phyloP scores from a whole-genome alignment of 2,113 vertebrate genomes.

The Euleptes europaea region DNA sequence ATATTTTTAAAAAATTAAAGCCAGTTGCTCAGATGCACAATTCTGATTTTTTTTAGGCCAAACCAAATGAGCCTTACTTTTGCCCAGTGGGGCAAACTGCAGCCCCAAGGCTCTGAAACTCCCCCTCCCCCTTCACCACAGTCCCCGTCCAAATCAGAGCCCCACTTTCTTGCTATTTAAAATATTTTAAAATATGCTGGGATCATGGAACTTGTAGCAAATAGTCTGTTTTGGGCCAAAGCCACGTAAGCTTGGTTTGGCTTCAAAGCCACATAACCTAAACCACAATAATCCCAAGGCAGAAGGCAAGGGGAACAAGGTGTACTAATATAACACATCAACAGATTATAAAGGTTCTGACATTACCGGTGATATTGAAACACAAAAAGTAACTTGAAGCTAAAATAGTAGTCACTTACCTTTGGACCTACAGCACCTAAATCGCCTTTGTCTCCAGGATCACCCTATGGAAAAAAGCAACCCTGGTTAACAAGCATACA shows the following conservation, averaged over 20 bases:
- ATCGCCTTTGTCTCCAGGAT: constrained; percentile 90
- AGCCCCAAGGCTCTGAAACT: too few relatives aligned
- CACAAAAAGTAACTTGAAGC: background rate
- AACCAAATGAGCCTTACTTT: too few relatives aligned
- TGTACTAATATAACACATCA: background rate
- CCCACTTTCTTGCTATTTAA: too few relatives aligned
- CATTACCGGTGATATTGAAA: background rate
- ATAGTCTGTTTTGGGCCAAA: too few relatives aligned
- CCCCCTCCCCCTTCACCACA: too few relatives aligned
- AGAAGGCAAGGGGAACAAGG: background rate
- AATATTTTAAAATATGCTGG: too few relatives aligned
- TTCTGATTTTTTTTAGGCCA: too few relatives aligned
- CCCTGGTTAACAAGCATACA: constrained; percentile 24
- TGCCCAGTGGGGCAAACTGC: too few relatives aligned
- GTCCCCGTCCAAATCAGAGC: too few relatives aligned
- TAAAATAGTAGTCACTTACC: constrained; percentile 73
- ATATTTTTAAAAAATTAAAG: too few relatives aligned
- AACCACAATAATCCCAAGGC: background rate
- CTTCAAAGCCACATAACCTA: background rate
- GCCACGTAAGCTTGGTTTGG: background rate
- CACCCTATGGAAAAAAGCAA: constrained; percentile 79
- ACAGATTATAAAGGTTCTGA: background rate
- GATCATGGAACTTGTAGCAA: too few relatives aligned
- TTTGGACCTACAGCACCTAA: constrained; percentile 82
- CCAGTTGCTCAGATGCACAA: too few relatives aligned